Evolutionary conservation across 2,888 invertebrate genomes (phyloP).

Genomic region (Bombyx huttoni): DNA sequence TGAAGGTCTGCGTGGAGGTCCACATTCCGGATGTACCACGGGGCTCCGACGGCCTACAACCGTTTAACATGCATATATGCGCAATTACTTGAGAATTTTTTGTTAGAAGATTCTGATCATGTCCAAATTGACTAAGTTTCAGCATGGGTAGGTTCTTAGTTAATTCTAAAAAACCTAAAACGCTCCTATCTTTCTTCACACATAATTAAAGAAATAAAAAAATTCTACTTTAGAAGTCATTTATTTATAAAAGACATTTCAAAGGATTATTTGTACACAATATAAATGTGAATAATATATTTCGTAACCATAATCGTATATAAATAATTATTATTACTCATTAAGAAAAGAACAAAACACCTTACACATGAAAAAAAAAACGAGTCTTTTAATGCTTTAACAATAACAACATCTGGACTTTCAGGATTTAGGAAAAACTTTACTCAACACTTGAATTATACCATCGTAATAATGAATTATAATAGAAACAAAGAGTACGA

Average conservation of each 20-base stretch:
- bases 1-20: too few species aligned
- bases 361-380: background rate
- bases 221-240: background rate
- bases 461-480: constrained; percentile 71
- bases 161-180: too few species aligned
- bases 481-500: constrained; percentile 75
- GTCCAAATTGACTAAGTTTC: too few species aligned
- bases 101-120: too few species aligned
- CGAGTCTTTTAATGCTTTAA: constrained; percentile 1
- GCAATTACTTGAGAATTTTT: too few species aligned
- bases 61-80: too few species aligned
- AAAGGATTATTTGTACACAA: constrained; percentile 33
- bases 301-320: background rate
- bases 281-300: constrained; percentile 16
- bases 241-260: constrained; percentile 33
- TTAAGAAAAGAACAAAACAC: background rate
- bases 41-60: too few species aligned
- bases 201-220: background rate
- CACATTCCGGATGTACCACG: too few species aligned
- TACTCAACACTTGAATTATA: constrained; percentile 33
- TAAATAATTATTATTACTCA: background rate
- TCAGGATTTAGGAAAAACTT: constrained; percentile 33
- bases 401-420: background rate
- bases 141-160: too few species aligned
- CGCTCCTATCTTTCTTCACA: too few species aligned